Evolutionary conservation across 2,113 vertebrate genomes (phyloP), one percentile per base, ranked within the genome.

Genomic region (Trachemys scripta): DNA sequence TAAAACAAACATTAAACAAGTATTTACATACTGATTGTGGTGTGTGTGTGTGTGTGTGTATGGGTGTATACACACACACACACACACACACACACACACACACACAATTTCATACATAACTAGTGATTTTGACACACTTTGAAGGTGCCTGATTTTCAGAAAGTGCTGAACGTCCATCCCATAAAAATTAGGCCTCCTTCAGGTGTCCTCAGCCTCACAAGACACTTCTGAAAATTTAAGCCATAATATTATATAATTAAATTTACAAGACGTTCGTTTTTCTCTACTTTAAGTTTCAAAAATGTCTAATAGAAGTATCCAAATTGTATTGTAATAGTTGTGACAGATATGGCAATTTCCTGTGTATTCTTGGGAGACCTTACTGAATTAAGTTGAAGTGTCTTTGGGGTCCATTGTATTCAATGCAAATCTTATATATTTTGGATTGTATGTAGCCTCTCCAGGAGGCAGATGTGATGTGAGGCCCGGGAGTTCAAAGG

Each of bases 241-340:
- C 49, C 59, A 38, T 38, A 49, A 88, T 17, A 84, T 80, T 38
- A n/a, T 88, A 56, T 17, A 65, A 82, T 86, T 85, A 85, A 17
- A 31, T 65, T 35, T 35, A 65, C 62, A 65, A 85, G 76, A 85
- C 87, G 20, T 49, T 24, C 4, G 31, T 90, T 95, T 82, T 82
- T 82, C 80, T n/a, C 45, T 90, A 53, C 31, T 89, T 90, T 87
- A 81, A 95, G 94, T 93, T 95, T 93, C 10, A 50, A 0, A 94
- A 93, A 22, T 78, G 84, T 89, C 89, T 31, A 94, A 65, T 12
- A 69, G 8, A 62, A 42, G 85, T 93, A 90, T 92, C 51, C 49
- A 95, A 90, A 88, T 10, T 78, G 29, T 88, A 78, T 83, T 95
- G 62, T 31, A 84, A 57, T 45, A 81, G 83, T 82, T 93, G 38